A percentile compares a stretch with the other conserved stretches of the same genome.
These are phyloP conservation scores for Fopius arisanus DNA, from an alignment of 1,140 invertebrate species.

Conservation along the genomic window DNA sequence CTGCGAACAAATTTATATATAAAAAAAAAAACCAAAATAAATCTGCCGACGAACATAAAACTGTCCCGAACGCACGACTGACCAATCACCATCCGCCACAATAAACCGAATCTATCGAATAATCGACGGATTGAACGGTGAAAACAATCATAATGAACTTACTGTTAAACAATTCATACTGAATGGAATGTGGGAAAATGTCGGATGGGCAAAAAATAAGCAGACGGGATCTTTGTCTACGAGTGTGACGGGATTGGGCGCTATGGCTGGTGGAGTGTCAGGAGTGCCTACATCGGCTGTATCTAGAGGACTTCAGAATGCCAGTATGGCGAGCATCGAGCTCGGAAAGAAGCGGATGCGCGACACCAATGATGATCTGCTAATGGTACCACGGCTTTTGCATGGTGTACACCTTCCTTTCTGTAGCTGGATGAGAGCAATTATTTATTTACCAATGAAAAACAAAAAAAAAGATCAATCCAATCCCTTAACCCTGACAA, in stretches of 20 bases:
- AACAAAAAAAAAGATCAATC: no score
- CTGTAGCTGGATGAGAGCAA: conserved; percentile 32
- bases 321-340: conserved; percentile 70
- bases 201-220: conserved; percentile 36
- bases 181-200: no score
- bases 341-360: conserved; percentile 87
- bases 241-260: conserved; percentile 56
- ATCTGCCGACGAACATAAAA: conserved; percentile 41
- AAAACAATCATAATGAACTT: no score
- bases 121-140: conserved; percentile 23
- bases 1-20: conserved; percentile 42
- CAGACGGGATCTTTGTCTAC: conserved; percentile 62
- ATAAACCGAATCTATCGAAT: conserved; percentile 7
- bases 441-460: no score
- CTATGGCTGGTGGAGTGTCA: conserved; percentile 60
- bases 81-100: conserved; percentile 31
- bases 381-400: conserved; percentile 87
- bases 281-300: conserved; percentile 57
- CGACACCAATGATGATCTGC: conserved; percentile 85
- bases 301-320: conserved; percentile 67
- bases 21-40: conserved; percentile 27
- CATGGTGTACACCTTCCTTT: conserved; percentile 66
- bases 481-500: no score
- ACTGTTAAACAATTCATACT: no score
- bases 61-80: conserved; percentile 39